phyloP scores from a whole-genome alignment of 1,140 invertebrate genomes.

The Acromyrmex echinatior region DNA sequence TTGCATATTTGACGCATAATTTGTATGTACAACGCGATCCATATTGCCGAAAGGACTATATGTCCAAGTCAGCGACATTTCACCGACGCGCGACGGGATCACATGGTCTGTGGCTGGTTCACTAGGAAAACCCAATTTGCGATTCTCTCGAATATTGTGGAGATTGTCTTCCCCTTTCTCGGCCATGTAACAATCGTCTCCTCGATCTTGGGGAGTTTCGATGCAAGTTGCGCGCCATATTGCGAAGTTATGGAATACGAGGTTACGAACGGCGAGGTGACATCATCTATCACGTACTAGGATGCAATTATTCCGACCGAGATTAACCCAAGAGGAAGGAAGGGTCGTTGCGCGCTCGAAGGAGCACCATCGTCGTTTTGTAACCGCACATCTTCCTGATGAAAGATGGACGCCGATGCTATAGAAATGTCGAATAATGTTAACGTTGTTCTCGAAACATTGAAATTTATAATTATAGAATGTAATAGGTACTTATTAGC shows the following conservation, averaged over 20 bases:
- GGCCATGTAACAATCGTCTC: constrained; percentile 44
- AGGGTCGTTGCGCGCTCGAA: constrained; percentile 50
- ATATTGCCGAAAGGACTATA: constrained; percentile 49
- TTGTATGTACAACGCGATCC: constrained; percentile 41
- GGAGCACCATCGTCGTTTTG: constrained; percentile 39
- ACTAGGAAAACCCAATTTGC: constrained; percentile 49
- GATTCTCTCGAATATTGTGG: constrained; percentile 31
- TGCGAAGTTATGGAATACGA: constrained; percentile 56
- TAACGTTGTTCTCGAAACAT: not conserved
- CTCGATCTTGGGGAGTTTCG: constrained; percentile 48
- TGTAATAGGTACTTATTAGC: not conserved
- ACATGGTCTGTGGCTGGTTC: constrained; percentile 26
- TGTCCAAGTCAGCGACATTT: constrained; percentile 54
- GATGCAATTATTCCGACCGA: constrained; percentile 66
- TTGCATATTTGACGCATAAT: constrained; percentile 46
- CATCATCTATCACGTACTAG: constrained; percentile 69
- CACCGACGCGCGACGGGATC: constrained; percentile 34
- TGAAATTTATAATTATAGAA: not conserved
- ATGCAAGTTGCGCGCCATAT: constrained; percentile 59
- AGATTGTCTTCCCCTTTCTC: constrained; percentile 45
- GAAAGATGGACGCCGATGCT: constrained; percentile 46
- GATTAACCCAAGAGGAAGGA: constrained; percentile 33
- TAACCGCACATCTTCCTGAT: constrained; percentile 35
- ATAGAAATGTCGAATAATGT: constrained; percentile 26
- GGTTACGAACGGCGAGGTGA: constrained; percentile 57